A percentile compares a stretch with the other conserved stretches of the same genome.
phyloP scores from a whole-genome alignment of 2,888 invertebrate genomes.

The Drosophila mercatorum region DNA sequence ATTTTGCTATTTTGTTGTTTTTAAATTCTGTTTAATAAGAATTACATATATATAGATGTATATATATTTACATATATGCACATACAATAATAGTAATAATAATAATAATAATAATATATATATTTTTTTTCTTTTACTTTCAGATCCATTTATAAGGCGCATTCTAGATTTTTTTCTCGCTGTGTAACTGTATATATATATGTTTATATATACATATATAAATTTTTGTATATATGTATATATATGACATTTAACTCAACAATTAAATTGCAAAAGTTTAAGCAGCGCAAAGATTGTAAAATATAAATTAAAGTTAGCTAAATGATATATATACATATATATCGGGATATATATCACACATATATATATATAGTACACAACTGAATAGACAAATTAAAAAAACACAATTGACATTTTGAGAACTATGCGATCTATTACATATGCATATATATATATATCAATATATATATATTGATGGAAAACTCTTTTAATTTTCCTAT shows the following conservation, averaged over 20 bases:
- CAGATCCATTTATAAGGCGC: slow-evolving; percentile 80
- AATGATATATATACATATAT: slow-evolving; percentile 2
- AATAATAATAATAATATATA: slow-evolving; percentile 33
- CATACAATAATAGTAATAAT: slow-evolving; percentile 36
- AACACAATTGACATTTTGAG: slow-evolving; percentile 16
- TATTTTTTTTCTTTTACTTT: slow-evolving; percentile 44
- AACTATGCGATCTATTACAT: slow-evolving; percentile 15
- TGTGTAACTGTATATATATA: slow-evolving; percentile 8
- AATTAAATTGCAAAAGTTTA: slow-evolving; percentile 59
- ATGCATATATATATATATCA: slow-evolving; percentile 9
- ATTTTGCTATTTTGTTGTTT: slow-evolving; percentile 63
- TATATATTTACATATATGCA: slow-evolving; percentile 50
- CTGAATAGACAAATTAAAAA: slow-evolving; percentile 3
- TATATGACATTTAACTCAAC: slow-evolving; percentile 59
- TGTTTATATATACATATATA: slow-evolving; percentile 2
- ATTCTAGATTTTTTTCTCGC: slow-evolving; percentile 67
- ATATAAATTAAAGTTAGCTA: slow-evolving; percentile 15
- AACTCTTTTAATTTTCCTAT: slow-evolving; percentile 14
- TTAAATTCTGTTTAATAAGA: slow-evolving; percentile 43
- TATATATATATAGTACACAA: neutral
- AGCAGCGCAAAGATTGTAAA: slow-evolving; percentile 43
- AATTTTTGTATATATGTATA: slow-evolving; percentile 17
- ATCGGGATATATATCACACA: slow-evolving; percentile 1
- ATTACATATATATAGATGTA: slow-evolving; percentile 34
- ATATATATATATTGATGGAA: slow-evolving; percentile 3